Percentiles rank a stretch among this genome's conserved stretches.
Evolutionary conservation across 2,113 vertebrate genomes (phyloP).

Genomic region (Nothobranchius kuhntae): DNA sequence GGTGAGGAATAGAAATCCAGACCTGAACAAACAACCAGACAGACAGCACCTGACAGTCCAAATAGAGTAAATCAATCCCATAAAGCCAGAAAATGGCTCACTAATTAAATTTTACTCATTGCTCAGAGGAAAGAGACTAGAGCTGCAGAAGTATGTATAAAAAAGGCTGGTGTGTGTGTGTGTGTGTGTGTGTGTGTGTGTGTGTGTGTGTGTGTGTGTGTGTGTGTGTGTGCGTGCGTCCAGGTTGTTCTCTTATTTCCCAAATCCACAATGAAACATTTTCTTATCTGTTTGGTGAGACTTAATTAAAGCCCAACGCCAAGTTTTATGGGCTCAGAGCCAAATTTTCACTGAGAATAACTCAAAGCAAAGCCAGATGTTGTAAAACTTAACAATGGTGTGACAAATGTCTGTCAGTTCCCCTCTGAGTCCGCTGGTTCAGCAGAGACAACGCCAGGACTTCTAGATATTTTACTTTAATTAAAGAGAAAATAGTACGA

Average conservation of each 20-base stretch:
- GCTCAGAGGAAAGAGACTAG: slow-evolving; percentile 25
- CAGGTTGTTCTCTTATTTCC: background rate
- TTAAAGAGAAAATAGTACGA: slow-evolving; percentile 24
- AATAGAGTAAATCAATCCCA: slow-evolving; percentile 35
- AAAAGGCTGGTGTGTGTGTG: slow-evolving; percentile 2
- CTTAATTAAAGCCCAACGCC: slow-evolving; percentile 32
- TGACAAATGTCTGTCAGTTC: slow-evolving; percentile 30
- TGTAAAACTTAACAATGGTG: slow-evolving; percentile 26
- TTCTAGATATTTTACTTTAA: slow-evolving; percentile 36
- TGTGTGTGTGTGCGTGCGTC: background rate
- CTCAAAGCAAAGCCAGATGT: slow-evolving; percentile 18
- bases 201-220: too few relatives aligned
- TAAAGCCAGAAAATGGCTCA: slow-evolving; percentile 32
- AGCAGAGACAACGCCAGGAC: slow-evolving; percentile 19
- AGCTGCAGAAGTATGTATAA: background rate
- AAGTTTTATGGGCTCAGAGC: slow-evolving; percentile 31
- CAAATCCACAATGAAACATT: slow-evolving; percentile 20
- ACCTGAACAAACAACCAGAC: slow-evolving; percentile 13
- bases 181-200: background rate
- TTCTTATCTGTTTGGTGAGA: slow-evolving; percentile 14
- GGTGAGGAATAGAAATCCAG: slow-evolving; percentile 17
- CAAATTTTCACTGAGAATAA: slow-evolving; percentile 25
- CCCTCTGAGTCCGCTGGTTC: slow-evolving; percentile 14
- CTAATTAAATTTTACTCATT: slow-evolving; percentile 47
- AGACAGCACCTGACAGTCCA: slow-evolving; percentile 31